Evolutionary conservation across 2,113 vertebrate genomes (phyloP).

Genomic region (Proterorhinus semilunaris): DNA sequence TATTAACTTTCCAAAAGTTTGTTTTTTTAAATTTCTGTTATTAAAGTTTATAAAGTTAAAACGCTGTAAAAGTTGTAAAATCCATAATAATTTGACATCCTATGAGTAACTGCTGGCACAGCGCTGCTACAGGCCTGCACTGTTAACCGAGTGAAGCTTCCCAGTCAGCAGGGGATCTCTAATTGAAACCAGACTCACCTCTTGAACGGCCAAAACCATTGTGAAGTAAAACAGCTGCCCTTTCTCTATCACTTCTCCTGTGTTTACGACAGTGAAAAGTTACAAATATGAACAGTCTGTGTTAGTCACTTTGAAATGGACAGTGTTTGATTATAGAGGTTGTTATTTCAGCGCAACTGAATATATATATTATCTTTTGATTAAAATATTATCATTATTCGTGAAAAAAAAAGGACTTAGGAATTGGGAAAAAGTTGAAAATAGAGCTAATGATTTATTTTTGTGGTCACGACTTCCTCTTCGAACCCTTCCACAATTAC

Average conservation of each 20-base stretch:
- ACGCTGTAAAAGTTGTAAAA: conserved; percentile 8
- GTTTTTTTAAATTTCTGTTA: too few species aligned
- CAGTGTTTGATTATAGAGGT: too few species aligned
- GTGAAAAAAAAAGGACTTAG: too few species aligned
- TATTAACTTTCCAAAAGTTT: too few species aligned
- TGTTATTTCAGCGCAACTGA: too few species aligned
- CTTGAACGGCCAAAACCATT: conserved; percentile 67
- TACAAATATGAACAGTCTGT: conserved; percentile 21
- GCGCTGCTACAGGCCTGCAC: conserved; percentile 29
- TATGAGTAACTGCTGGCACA: conserved; percentile 42
- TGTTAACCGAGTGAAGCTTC: conserved; percentile 49
- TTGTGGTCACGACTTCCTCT: too few species aligned
- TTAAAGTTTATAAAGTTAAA: too few species aligned
- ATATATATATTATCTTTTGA: too few species aligned
- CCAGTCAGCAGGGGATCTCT: conserved; percentile 65
- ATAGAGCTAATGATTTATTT: too few species aligned
- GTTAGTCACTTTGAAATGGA: conserved; percentile 22
- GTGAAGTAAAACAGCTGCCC: conserved; percentile 64
- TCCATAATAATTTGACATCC: conserved; percentile 34
- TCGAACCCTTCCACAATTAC: too few species aligned
- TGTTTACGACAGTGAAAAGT: conserved; percentile 49
- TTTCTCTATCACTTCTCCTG: conserved; percentile 36
- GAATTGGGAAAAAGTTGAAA: too few species aligned
- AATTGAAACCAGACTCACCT: conserved; percentile 75
- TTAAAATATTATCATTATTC: too few species aligned